These are phyloP conservation scores for Scleropages formosus DNA, from an alignment of 2,797 vertebrate genomes.

Conservation along the genomic window DNA sequence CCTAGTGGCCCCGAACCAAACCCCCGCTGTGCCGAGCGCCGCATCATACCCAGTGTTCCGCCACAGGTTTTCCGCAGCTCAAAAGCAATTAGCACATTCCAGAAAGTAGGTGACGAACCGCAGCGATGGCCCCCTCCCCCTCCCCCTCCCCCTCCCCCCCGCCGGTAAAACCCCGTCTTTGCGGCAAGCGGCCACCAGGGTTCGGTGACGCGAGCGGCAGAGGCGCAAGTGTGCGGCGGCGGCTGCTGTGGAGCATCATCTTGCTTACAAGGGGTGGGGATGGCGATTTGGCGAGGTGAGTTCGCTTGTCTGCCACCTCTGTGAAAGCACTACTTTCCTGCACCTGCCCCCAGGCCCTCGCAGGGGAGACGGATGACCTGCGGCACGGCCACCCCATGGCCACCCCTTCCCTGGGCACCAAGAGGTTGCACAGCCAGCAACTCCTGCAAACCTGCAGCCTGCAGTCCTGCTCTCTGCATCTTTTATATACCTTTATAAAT, in stretches of 20 bases:
- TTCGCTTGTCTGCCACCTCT: not conserved
- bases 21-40: conserved; percentile 48
- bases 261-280: not conserved
- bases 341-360: conserved; percentile 38
- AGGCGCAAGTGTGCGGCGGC: conserved; percentile 3
- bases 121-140: conserved; percentile 16
- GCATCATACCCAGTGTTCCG: conserved; percentile 34
- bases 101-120: conserved; percentile 39
- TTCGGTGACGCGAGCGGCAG: not conserved
- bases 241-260: not conserved
- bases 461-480: no score
- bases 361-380: no score
- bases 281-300: not conserved
- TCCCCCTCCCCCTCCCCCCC: conserved; percentile 26
- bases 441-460: no score
- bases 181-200: conserved; percentile 19
- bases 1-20: conserved; percentile 33
- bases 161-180: conserved; percentile 40
- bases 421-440: no score
- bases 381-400: no score
- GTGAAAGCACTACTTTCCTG: conserved; percentile 52
- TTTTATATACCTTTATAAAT: no score
- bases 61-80: conserved; percentile 30
- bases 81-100: conserved; percentile 46
- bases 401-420: no score